Evolutionary conservation across 2,113 vertebrate genomes (phyloP).

Genomic region (Salminus brasiliensis): DNA sequence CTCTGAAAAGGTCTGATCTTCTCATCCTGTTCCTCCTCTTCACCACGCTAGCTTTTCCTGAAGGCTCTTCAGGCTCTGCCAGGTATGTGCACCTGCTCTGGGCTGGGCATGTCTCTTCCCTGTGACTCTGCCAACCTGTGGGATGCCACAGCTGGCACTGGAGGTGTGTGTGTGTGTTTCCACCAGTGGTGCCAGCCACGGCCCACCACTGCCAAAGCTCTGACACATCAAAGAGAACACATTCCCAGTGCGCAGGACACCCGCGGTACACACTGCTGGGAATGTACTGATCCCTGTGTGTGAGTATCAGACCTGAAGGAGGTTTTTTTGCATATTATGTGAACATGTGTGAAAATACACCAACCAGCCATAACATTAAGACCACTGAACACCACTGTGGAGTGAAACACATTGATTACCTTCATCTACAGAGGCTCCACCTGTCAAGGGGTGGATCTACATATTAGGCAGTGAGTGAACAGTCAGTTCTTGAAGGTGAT

Average conservation of each 20-base stretch:
- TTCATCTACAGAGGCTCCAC: no score
- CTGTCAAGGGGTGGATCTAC: no score
- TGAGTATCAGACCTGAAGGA: background rate
- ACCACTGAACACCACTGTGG: no score
- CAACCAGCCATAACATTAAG: no score
- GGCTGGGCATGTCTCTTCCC: background rate
- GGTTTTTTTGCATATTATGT: no score
- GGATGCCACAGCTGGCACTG: constrained; percentile 20
- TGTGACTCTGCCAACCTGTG: background rate
- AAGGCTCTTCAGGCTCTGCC: background rate
- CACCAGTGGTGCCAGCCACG: constrained; percentile 18
- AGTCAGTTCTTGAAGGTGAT: no score
- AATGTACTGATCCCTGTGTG: constrained; percentile 10
- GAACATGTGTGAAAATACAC: background rate
- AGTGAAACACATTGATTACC: no score
- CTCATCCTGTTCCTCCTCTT: background rate
- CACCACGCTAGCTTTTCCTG: background rate
- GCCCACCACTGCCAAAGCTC: background rate
- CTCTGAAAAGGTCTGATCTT: background rate
- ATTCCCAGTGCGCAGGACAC: constrained; percentile 9
- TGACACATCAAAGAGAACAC: constrained; percentile 40
- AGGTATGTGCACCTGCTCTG: background rate
- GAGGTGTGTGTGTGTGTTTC: constrained; percentile 3
- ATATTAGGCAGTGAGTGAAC: no score
- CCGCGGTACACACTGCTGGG: constrained; percentile 16